phyloP scores from a whole-genome alignment of 2,797 vertebrate species.

The Spheniscus humboldti region DNA sequence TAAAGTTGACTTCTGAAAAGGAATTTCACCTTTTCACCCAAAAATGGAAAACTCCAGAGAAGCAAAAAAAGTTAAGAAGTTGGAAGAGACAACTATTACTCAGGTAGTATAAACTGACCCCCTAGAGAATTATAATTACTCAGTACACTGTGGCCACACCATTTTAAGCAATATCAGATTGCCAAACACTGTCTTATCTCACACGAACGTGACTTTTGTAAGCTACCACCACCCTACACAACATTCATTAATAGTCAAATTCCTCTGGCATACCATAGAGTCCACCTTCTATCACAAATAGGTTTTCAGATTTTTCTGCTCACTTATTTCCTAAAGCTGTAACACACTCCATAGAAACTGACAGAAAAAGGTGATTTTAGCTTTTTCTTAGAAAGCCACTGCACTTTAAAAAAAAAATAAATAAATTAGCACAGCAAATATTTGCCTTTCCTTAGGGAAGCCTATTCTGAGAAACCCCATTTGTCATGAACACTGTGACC shows the following conservation, averaged over 20 bases:
- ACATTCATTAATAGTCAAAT: not conserved
- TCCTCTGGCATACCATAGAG: not conserved
- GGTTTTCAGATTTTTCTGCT: not conserved
- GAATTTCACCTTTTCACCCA: not conserved
- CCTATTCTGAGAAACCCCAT: not conserved
- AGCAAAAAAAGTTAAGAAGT: not conserved
- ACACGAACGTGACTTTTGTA: not conserved
- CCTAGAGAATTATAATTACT: not conserved
- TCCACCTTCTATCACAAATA: not conserved
- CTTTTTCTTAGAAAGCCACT: not conserved
- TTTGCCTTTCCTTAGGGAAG: not conserved
- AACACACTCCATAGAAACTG: not conserved
- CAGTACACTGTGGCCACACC: not conserved
- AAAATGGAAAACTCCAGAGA: not conserved
- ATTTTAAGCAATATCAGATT: not conserved
- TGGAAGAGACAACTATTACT: not conserved
- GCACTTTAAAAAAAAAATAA: not conserved
- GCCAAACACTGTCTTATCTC: not conserved
- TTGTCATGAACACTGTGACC: not conserved
- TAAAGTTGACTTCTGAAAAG: not conserved
- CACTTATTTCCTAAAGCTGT: fast-evolving
- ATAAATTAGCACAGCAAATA: not conserved
- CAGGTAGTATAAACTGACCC: not conserved
- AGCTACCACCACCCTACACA: not conserved
- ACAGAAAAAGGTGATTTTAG: not conserved